Evolutionary conservation across 2,888 invertebrate species (phyloP).

Genomic region (Callyntrura guangdongensis): DNA sequence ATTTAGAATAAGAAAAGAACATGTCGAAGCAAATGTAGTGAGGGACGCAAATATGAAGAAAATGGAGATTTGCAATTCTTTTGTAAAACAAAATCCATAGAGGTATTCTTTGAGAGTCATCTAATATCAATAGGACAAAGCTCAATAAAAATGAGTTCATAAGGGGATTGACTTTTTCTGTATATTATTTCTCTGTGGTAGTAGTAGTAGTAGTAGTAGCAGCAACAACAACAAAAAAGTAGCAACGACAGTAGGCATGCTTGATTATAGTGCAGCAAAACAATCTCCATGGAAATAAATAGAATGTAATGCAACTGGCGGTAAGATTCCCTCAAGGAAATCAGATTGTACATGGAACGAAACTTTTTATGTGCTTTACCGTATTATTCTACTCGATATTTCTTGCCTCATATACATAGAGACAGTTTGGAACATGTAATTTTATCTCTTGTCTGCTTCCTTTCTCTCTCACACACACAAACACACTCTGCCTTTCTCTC

Average conservation of each 20-base stretch:
- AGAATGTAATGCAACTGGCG: constrained; percentile 64
- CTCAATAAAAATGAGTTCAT: constrained; percentile 59
- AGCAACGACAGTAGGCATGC: not conserved
- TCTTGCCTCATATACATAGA: constrained; percentile 37
- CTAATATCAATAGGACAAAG: constrained; percentile 34
- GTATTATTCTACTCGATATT: constrained; percentile 13
- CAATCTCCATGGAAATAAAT: constrained; percentile 63
- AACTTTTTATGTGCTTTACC: constrained; percentile 34
- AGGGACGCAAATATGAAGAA: not conserved
- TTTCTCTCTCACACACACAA: constrained; percentile 3
- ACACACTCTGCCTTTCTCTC: not conserved
- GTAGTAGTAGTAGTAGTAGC: not conserved
- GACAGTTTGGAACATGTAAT: constrained; percentile 44
- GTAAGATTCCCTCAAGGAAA: constrained; percentile 67
- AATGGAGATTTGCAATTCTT: constrained; percentile 34
- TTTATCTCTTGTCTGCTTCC: constrained; percentile 52
- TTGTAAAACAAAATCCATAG: constrained; percentile 2
- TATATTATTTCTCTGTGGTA: constrained; percentile 38
- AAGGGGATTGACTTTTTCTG: constrained; percentile 60
- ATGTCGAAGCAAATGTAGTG: not conserved
- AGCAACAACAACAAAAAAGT: not conserved
- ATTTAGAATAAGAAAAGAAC: too few relatives aligned
- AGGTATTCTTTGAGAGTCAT: constrained; percentile 16
- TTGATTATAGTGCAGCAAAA: constrained; percentile 55
- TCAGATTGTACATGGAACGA: constrained; percentile 36